Percentiles rank a stretch among this genome's conserved stretches.
These are phyloP conservation scores for Chymomyza procnemis DNA, from an alignment of 2,888 invertebrate species.

Conservation along the genomic window DNA sequence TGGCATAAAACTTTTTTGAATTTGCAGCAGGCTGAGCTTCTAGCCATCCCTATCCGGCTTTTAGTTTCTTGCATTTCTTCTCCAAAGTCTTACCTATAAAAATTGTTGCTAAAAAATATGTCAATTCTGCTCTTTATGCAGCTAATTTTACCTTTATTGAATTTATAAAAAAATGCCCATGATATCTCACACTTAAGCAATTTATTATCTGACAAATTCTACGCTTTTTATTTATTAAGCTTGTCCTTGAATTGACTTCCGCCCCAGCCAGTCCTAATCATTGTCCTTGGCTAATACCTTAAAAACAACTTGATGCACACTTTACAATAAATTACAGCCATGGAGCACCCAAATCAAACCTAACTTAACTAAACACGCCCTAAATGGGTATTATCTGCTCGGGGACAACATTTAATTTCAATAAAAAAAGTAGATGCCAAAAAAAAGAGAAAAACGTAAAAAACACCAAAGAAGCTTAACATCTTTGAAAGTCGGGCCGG, in stretches of 20 bases:
- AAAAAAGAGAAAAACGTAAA: no score
- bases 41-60: no score
- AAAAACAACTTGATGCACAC: neutral
- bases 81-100: no score
- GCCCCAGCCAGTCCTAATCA: neutral
- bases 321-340: conserved; percentile 26
- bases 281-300: neutral
- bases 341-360: conserved; percentile 61
- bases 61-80: no score
- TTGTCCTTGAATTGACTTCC: neutral
- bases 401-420: conserved; percentile 65
- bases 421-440: conserved; percentile 46
- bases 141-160: neutral
- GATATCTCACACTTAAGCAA: neutral
- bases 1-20: no score
- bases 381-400: conserved; percentile 67
- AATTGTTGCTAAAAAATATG: no score
- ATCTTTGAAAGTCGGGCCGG: neutral
- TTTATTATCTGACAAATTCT: neutral
- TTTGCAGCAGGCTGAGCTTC: no score
- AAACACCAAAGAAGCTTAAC: neutral
- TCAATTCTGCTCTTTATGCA: no score
- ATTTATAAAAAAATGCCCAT: neutral
- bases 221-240: neutral
- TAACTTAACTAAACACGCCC: conserved; percentile 66